Conservation (phyloP, 2,797 vertebrate genomes). For the Peromyscus nudipes region DNA sequence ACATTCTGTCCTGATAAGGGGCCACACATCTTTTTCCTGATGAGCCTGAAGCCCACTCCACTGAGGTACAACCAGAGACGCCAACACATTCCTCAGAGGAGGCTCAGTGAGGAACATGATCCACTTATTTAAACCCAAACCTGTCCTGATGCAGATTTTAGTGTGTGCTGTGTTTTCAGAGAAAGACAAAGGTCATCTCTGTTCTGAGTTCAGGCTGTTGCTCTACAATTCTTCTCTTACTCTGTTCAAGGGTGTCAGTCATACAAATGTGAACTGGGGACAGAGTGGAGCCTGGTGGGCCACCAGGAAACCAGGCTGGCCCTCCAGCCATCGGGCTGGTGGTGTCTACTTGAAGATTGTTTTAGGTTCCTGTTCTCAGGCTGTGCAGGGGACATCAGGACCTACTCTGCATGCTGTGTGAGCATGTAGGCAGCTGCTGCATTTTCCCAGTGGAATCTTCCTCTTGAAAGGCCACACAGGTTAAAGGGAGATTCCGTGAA, state of each 20-base stretch:
- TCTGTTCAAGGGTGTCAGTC: not conserved
- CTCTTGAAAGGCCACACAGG: not conserved
- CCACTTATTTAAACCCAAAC: not conserved
- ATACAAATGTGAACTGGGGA: not conserved
- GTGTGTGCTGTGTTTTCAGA: not conserved
- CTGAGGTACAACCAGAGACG: not conserved
- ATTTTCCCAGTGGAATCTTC: not conserved
- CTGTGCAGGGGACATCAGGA: not conserved
- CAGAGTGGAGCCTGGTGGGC: not conserved
- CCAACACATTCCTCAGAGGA: not conserved
- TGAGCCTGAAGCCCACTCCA: not conserved
- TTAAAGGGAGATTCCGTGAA: not conserved
- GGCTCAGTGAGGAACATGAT: not conserved
- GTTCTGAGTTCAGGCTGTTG: not conserved
- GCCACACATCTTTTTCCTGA: no score
- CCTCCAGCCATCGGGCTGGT: not conserved
- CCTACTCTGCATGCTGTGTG: not conserved
- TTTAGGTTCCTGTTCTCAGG: not conserved
- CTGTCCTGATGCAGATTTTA: not conserved
- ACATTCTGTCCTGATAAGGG: not conserved
- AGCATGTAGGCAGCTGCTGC: not conserved
- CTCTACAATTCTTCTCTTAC: rapidly evolving
- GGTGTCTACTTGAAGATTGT: not conserved
- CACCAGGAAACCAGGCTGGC: not conserved
- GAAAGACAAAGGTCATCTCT: not conserved